Evolutionary conservation across 2,113 vertebrate species (phyloP).

Genomic region (Chloroceryle aenea): DNA sequence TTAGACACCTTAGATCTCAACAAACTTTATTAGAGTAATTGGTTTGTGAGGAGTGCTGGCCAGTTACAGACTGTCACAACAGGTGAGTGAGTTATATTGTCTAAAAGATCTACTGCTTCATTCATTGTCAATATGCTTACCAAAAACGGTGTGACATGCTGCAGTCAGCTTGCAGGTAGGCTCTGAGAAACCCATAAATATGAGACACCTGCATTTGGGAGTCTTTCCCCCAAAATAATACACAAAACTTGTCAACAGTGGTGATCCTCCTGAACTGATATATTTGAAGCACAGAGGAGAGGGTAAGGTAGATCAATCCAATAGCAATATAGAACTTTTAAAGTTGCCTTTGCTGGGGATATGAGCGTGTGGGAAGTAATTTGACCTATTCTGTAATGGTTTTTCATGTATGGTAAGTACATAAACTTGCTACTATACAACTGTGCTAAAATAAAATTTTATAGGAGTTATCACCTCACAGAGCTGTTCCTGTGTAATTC

Average conservation of each 20-base stretch:
- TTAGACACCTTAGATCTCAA: not conserved
- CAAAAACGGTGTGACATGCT: not conserved
- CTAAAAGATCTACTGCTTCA: not conserved
- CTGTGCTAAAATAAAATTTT: not conserved
- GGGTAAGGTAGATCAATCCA: not conserved
- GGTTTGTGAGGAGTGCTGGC: not conserved
- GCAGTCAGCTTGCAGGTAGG: not conserved
- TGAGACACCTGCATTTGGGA: not conserved
- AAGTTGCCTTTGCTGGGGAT: accelerated
- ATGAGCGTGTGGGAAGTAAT: not conserved
- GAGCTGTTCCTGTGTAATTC: not conserved
- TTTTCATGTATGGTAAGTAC: not conserved
- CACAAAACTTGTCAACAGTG: not conserved
- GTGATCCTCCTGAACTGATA: not conserved
- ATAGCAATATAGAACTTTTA: not conserved
- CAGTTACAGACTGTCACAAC: not conserved
- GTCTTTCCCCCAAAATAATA: not conserved
- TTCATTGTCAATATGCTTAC: not conserved
- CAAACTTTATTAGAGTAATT: not conserved
- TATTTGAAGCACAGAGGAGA: not conserved
- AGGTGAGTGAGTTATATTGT: not conserved
- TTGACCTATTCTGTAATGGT: not conserved
- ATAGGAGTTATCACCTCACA: not conserved
- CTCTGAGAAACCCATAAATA: not conserved
- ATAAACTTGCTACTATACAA: not conserved